These are phyloP conservation scores for Onthophagus taurus DNA, from an alignment of 1,140 invertebrate genomes.

Conservation along the genomic window DNA sequence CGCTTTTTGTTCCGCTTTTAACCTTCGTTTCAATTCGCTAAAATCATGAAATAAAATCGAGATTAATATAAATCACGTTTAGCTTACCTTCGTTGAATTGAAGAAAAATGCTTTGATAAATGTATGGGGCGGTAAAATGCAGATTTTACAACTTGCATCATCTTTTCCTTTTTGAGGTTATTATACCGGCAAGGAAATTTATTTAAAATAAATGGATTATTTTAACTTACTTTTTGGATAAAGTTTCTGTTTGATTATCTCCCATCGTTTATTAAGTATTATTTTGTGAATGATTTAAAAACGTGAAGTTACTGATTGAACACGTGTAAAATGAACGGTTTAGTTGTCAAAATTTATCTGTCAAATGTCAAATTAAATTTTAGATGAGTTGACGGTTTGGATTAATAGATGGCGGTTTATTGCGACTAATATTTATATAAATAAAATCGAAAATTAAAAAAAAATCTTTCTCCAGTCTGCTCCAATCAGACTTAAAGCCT, in stretches of 20 bases:
- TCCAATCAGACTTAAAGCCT: no score
- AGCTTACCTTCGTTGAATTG: slow-evolving; percentile 31
- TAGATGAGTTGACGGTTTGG: not conserved
- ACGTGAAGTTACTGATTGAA: no score
- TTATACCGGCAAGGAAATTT: slow-evolving; percentile 20
- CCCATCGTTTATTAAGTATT: slow-evolving; percentile 44
- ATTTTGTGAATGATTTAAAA: no score
- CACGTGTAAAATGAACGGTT: not conserved
- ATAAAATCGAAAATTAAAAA: no score
- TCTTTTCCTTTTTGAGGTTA: slow-evolving; percentile 19
- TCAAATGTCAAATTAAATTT: not conserved
- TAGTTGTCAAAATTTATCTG: no score
- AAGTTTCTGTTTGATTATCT: slow-evolving; percentile 46
- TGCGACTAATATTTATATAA: no score
- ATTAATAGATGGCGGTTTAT: not conserved
- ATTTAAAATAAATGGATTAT: slow-evolving; percentile 21
- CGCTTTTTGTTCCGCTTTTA: slow-evolving; percentile 87
- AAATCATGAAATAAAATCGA: slow-evolving; percentile 36
- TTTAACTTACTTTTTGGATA: slow-evolving; percentile 58
- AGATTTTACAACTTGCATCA: slow-evolving; percentile 32
- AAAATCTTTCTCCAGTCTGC: no score
- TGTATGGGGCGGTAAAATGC: slow-evolving; percentile 19
- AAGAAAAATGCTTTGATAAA: slow-evolving; percentile 17
- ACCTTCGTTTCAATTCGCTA: slow-evolving; percentile 85
- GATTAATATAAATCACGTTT: slow-evolving; percentile 19